Evolutionary conservation across 35 echinoderm and acorn worm species (phyloP).

Genomic region (Apostichopus californicus): DNA sequence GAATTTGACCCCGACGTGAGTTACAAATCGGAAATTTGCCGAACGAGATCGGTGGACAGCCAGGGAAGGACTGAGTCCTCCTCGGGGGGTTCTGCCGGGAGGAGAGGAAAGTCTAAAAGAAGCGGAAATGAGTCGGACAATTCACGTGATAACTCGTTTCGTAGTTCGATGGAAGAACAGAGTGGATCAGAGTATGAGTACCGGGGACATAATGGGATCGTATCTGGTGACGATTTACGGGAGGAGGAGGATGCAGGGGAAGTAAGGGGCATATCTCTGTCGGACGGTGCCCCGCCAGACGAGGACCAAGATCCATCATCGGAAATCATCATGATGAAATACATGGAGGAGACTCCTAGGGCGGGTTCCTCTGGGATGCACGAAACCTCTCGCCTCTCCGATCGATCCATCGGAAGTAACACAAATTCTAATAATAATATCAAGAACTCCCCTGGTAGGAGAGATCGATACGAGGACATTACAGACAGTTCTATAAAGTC

Average conservation of each 20-base stretch:
- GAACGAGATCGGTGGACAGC: not conserved
- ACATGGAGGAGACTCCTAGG: slow-evolving; percentile 64
- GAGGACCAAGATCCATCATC: slow-evolving; percentile 40
- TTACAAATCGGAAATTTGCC: not conserved
- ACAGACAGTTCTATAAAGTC: not conserved
- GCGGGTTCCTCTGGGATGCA: not conserved
- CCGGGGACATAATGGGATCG: not conserved
- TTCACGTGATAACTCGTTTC: slow-evolving; percentile 24
- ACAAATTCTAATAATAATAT: slow-evolving; percentile 49
- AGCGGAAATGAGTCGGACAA: slow-evolving; percentile 29
- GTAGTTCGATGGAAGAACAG: slow-evolving; percentile 20
- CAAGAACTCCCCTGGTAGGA: not conserved
- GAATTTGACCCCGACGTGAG: not conserved
- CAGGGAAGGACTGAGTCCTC: not conserved
- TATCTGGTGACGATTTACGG: not conserved
- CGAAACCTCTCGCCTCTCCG: not conserved
- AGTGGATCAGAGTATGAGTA: not conserved
- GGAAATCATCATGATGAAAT: slow-evolving; percentile 47
- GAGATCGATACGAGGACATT: not conserved
- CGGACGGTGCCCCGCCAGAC: slow-evolving; percentile 34
- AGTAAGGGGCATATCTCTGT: slow-evolving; percentile 2
- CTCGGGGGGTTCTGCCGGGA: slow-evolving; percentile 17
- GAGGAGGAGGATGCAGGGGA: slow-evolving; percentile 20
- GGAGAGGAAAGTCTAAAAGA: slow-evolving; percentile 25
- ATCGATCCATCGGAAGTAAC: slow-evolving; percentile 15